Conservation (phyloP, 2,888 invertebrate genomes). For the Lucinisca nassula region DNA sequence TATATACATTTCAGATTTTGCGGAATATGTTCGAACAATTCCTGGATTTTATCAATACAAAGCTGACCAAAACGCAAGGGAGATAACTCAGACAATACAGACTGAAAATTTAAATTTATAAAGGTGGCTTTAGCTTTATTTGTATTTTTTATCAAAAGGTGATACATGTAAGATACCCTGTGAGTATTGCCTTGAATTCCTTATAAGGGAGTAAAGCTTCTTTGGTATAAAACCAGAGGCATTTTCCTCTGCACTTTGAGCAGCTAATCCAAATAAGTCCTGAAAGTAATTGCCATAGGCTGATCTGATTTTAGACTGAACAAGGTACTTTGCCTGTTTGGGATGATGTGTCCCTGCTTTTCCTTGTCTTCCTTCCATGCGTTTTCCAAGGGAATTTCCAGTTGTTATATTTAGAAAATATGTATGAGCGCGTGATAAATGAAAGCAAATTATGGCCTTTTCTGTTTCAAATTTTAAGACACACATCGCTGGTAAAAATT, state of each 20-base stretch:
- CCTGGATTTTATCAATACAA: not conserved
- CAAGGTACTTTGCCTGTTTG: too few relatives aligned
- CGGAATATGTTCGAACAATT: not conserved
- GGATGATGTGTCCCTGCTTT: too few relatives aligned
- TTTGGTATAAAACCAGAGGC: not conserved
- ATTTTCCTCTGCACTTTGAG: not conserved
- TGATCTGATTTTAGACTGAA: too few relatives aligned
- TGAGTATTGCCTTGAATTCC: not conserved
- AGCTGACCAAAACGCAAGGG: not conserved
- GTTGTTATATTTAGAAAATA: too few relatives aligned
- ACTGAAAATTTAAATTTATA: not conserved
- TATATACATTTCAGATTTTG: not conserved
- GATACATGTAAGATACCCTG: not conserved
- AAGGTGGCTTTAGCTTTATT: not conserved
- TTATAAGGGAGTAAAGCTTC: not conserved
- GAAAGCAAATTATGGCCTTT: too few relatives aligned
- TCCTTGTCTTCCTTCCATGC: too few relatives aligned
- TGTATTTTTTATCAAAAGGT: not conserved
- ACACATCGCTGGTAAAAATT: too few relatives aligned
- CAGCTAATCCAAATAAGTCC: not conserved
- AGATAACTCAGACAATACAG: not conserved
- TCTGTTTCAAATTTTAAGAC: too few relatives aligned
- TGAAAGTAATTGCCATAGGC: too few relatives aligned
- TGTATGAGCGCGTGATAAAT: too few relatives aligned
- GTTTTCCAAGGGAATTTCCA: too few relatives aligned